Evolutionary conservation across 2,888 invertebrate species (phyloP).

Genomic region (Drosophila imparisetae): DNA sequence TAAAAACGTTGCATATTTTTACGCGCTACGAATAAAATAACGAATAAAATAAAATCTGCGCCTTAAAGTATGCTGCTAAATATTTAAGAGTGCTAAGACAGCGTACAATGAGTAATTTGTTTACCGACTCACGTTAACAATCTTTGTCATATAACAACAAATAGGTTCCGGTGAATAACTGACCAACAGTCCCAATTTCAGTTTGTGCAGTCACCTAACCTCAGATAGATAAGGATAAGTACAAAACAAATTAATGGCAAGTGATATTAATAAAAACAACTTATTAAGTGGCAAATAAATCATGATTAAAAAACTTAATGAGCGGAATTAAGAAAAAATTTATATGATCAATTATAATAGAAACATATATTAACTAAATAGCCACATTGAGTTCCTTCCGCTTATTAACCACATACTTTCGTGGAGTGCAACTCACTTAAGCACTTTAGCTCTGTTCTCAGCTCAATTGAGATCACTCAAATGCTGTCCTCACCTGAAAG

Average conservation of each 20-base stretch:
- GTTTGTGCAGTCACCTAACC: constrained; percentile 17
- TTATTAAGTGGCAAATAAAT: not conserved
- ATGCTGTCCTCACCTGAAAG: constrained; percentile 8
- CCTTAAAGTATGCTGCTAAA: constrained; percentile 32
- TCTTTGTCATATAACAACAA: constrained; percentile 14
- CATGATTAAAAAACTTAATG: not conserved
- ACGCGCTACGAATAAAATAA: constrained; percentile 1
- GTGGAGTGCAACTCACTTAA: constrained; percentile 25
- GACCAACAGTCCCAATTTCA: constrained; percentile 14
- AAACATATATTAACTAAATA: not conserved
- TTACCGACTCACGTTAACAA: constrained; percentile 1
- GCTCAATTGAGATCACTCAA: constrained; percentile 35
- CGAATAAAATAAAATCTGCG: not conserved
- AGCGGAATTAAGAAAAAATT: not conserved
- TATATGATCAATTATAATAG: not conserved
- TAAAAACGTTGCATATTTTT: constrained; percentile 34
- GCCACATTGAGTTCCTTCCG: not conserved
- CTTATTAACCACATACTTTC: constrained; percentile 6
- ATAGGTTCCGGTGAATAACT: constrained; percentile 8
- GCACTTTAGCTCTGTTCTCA: constrained; percentile 15
- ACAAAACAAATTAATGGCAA: not conserved
- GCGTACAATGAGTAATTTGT: constrained; percentile 25
- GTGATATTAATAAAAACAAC: not conserved
- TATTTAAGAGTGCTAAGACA: not conserved
- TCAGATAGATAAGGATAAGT: not conserved